Evolutionary conservation across 2,888 invertebrate genomes (phyloP), one percentile per base, ranked within the genome.

Genomic region (Prosopocoilus inquinatus): DNA sequence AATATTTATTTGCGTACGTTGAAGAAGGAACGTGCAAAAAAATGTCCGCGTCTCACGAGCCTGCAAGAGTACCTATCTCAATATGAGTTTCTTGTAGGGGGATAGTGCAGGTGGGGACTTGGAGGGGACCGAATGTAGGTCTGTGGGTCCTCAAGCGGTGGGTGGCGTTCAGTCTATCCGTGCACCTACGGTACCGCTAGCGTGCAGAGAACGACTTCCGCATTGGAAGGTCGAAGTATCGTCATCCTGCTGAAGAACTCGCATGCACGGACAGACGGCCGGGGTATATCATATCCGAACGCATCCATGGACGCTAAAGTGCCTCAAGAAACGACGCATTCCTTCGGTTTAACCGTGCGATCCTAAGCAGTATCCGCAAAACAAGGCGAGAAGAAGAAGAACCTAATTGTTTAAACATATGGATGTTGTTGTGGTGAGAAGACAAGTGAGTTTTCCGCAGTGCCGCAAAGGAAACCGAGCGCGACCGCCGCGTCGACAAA

Each of bases 121-220:
- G 64, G 67, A 66, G 63, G 70, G 68, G 68, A 67, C 65, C 66
- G 63, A 72, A 74, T 72, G 73, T 74, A 74, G 74, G 74, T 74
- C 74, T 74, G 70, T 74, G 71, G 74, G 74, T 74, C 72, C 70
- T 65, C 58, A 66, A 68, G 67, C 67, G 72, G 74, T 74, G 73
- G 74, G 74, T 74, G 74, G 72, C 70, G 66, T 70, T 73, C 68
- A 74, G 74, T 74, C 68, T 68, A 70, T 68, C 68, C 70, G 70
- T 71, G 71, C 70, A 69, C 69, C 63, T 68, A 67, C 64, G 64
- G 67, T 69, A 71, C 67, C 69, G 68, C 66, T 69, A 68, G 66
- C 67, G 69, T 70, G 68, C 69, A 68, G 68, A 68, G 66, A 63
- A 64, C 66, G 67, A 70, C 70, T 70, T 71, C 70, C 71, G 70